Base-by-base conservation (phyloP, 1,140 invertebrate species). In the Cyclargus thomasi region DNA sequence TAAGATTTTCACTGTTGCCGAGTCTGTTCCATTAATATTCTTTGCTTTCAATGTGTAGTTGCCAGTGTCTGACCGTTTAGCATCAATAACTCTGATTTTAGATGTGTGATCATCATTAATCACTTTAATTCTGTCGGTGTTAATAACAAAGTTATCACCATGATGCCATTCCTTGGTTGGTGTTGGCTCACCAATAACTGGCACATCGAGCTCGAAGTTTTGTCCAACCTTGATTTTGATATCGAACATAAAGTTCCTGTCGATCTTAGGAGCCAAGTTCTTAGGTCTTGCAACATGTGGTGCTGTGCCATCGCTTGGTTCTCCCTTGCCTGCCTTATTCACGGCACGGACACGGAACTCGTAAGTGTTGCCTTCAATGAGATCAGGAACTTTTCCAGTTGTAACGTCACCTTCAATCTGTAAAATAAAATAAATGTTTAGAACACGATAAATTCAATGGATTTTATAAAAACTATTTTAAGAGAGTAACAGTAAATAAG, bases 261-360 rank as follows among this genome's bases (percentile, higher is more conserved):
- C 97, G 85, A 99, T 99, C 83, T 96, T 97, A 0, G 98, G 98
- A 59, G 97, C 90, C 79, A 96, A 90, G 82, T 97, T 98, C 86
- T 97, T 98, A 21, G 98, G 95, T 82, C 97, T 94, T 10, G 98
- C 98, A 71, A 96, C 91, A 79, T 99, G 97, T 2, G 97, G 94
- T 70, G 94, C 94, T 4, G 97, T 97, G 1, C 96, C 92, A 74
- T 98, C 95, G 72, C 97, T 98, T 0, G 99, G 96, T 81, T 95
- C 95, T 63, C 98, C 96, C 53, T 95, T 94, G 36, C 98, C 98
- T 23, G 97, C 98, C 85, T 98, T 98, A 82, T 99, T 99, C 0
- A 98, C 94, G 16, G 98, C 98, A 62, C 94, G 92, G 1, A 99
- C 95, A 36, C 99, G 93, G 94, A 99, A 99, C 91, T 99, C 96